phyloP scores from a whole-genome alignment of 2,113 vertebrate species.

The Oreochromis spilurus region DNA sequence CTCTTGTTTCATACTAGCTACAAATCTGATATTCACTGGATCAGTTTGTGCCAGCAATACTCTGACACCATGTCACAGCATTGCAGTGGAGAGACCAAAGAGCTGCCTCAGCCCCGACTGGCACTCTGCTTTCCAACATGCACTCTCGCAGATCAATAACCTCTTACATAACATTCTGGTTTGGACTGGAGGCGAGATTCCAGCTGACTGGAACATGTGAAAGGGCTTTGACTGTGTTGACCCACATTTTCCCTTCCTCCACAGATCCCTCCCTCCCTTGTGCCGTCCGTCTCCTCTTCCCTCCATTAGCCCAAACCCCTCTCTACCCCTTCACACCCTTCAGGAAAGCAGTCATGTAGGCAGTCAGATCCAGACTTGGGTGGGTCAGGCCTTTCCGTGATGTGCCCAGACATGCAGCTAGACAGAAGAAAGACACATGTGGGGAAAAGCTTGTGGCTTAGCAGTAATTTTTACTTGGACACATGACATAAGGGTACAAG shows the following conservation, averaged over 20 bases:
- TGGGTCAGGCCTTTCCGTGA: constrained; percentile 21
- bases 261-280: not conserved
- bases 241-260: constrained; percentile 65
- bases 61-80: constrained; percentile 28
- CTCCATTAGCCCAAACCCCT: constrained; percentile 20
- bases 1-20: not conserved
- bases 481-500: constrained; percentile 7
- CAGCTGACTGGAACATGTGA: constrained; percentile 74
- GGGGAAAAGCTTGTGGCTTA: constrained; percentile 10
- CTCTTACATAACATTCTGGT: constrained; percentile 69
- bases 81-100: constrained; percentile 25
- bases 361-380: constrained; percentile 36
- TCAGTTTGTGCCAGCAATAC: not conserved
- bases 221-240: constrained; percentile 64
- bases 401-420: constrained; percentile 37
- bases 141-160: constrained; percentile 68
- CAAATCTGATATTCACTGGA: not conserved
- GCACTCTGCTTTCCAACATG: constrained; percentile 26
- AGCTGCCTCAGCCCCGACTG: constrained; percentile 34
- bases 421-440: constrained; percentile 8
- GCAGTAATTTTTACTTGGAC: not conserved
- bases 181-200: constrained; percentile 71
- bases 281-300: constrained; percentile 1
- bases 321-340: constrained; percentile 26
- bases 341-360: constrained; percentile 24